Conservation (phyloP, 2,797 vertebrate species). For the Scarus forsteni region DNA sequence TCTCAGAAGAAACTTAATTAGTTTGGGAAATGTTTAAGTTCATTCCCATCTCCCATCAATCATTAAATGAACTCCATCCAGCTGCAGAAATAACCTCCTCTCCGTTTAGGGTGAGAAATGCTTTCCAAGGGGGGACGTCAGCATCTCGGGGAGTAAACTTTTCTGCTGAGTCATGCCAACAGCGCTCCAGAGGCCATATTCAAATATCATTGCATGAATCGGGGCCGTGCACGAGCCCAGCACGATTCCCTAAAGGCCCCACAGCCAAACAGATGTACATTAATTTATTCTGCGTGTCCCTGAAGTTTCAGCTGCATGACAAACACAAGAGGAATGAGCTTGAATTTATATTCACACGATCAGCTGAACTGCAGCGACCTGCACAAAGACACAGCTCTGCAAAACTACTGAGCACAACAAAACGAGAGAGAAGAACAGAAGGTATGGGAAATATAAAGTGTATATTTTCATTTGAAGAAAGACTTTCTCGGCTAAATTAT, state of each 20-base stretch:
- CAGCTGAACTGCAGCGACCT: slow-evolving; percentile 2
- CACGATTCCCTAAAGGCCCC: slow-evolving; percentile 10
- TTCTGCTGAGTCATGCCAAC: slow-evolving; percentile 50
- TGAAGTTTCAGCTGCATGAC: slow-evolving; percentile 27
- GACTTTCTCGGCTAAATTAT: too few relatives aligned
- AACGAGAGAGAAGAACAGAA: too few relatives aligned
- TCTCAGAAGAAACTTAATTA: slow-evolving; percentile 7
- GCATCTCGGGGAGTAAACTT: slow-evolving; percentile 32
- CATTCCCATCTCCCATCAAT: slow-evolving; percentile 14
- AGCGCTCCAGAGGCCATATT: slow-evolving; percentile 38
- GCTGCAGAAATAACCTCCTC: slow-evolving; percentile 4
- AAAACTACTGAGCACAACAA: too few relatives aligned
- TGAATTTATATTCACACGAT: slow-evolving; percentile 5
- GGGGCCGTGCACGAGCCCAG: slow-evolving; percentile 30
- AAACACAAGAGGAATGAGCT: slow-evolving; percentile 36
- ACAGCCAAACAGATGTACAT: slow-evolving; percentile 34
- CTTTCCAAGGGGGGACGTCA: slow-evolving; percentile 38
- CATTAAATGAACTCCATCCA: slow-evolving; percentile 11
- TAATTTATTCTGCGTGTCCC: slow-evolving; percentile 40
- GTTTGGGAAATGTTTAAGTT: slow-evolving; percentile 1
- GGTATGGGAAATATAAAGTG: too few relatives aligned
- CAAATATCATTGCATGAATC: slow-evolving; percentile 48
- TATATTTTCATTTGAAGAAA: too few relatives aligned
- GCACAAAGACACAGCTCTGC: background rate
- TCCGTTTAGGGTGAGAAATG: slow-evolving; percentile 12